These are phyloP conservation scores for Anneissia japonica DNA, from an alignment of 35 echinoderm and acorn worm species.

Conservation along the genomic window DNA sequence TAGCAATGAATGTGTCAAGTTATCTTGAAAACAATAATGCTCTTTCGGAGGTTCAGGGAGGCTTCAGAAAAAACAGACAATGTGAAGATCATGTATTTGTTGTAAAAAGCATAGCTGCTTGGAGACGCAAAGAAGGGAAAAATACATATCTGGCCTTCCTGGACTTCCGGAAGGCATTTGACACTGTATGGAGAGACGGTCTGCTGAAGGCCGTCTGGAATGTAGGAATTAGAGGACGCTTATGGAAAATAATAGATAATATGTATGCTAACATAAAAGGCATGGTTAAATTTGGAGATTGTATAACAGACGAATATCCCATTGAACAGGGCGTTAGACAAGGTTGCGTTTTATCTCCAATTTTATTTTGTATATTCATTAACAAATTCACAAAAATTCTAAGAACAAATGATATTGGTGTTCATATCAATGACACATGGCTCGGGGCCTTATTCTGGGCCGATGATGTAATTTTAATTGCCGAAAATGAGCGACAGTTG, in stretches of 20 bases:
- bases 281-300: background rate
- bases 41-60: background rate
- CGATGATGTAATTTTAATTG: background rate
- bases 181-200: background rate
- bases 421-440: background rate
- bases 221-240: background rate
- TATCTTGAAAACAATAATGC: background rate
- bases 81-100: background rate
- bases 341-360: background rate
- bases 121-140: background rate
- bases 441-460: background rate
- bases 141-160: background rate
- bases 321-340: conserved; percentile 9
- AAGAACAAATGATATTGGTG: background rate
- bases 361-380: conserved; percentile 10
- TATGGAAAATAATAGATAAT: background rate
- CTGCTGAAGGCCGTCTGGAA: background rate
- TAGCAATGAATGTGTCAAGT: too few species aligned
- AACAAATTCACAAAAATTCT: background rate
- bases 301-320: background rate
- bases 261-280: background rate
- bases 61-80: background rate
- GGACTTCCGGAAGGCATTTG: background rate
- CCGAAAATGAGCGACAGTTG: background rate
- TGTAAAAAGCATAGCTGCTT: background rate